Evolutionary conservation across 2,888 invertebrate genomes (phyloP), one percentile per base, ranked within the genome.

Genomic region (Apodemia zela): DNA sequence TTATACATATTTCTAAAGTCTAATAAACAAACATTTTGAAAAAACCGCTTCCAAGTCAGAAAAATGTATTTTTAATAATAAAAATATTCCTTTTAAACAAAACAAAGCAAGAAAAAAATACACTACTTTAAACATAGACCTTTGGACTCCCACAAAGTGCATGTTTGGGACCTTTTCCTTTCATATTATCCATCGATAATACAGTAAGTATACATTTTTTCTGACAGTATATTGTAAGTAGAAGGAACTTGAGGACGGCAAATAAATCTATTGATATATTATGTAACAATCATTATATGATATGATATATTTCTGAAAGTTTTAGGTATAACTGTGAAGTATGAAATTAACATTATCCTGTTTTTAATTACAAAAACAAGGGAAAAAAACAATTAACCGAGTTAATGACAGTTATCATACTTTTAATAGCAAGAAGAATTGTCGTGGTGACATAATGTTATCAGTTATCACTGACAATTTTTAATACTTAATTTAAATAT

Each of bases 181-280:
- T 54, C 0, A 54, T 54, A 21, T 54, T 54, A 54, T 54, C 25
- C 54, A 47, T 59, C 18, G 13, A 54, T 45, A 5, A 42, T 42
- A 35, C 18, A 63, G 15, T 18, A 21, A 42, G 42, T 18, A 15
- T 33, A 59, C 17, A 2, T 59, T 63, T 33, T 62, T 15, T 45
- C 42, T 7, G 42, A 42, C 18, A 38, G 54, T 58, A 17, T 45
- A 62, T 18, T 45, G 35, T 29, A 49, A 3, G 42, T 59, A 29
- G 45, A 47, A 67, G 66, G 66, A 67, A 67, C 66, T 64, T 17
- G 59, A 62, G 67, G 67, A 67, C 67, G 67, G 67, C 59, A 64
- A 66, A 66, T 63, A 63, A 63, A 63, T 21, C 62, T 63, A 63
- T 63, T 63, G 62, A 63, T 47, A 59, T 59, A 63, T 59, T 63